A percentile compares a stretch with the other conserved stretches of the same genome.
phyloP scores from a whole-genome alignment of 2,113 vertebrate genomes.

The Uria lomvia region DNA sequence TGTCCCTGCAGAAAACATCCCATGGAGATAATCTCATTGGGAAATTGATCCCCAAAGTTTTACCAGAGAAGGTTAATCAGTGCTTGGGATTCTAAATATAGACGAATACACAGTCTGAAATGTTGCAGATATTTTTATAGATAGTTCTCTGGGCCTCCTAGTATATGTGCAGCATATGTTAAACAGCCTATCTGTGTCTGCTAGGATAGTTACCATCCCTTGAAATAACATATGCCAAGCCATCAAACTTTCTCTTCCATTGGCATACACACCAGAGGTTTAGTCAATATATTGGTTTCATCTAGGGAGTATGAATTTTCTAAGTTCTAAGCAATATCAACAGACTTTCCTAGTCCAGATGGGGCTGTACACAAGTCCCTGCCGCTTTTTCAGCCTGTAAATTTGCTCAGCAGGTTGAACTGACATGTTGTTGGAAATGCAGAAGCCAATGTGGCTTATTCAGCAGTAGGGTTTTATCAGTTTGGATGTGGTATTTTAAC shows the following conservation, averaged over 20 bases:
- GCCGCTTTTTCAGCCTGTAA: background rate
- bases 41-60: background rate
- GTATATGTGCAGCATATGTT: background rate
- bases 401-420: background rate
- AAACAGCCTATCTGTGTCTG: conserved; percentile 10
- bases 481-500: background rate
- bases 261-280: background rate
- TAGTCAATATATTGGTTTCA: conserved; percentile 41
- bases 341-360: background rate
- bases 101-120: background rate
- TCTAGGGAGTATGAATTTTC: background rate
- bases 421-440: background rate
- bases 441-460: background rate
- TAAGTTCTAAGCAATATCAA: background rate
- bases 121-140: background rate
- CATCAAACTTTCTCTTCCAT: conserved; percentile 7
- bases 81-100: background rate
- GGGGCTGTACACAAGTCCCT: background rate
- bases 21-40: background rate
- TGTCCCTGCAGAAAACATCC: background rate
- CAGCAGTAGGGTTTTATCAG: background rate
- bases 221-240: conserved; percentile 13
- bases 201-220: background rate
- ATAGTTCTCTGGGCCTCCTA: background rate
- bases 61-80: background rate